Evolutionary conservation across 2,113 vertebrate genomes (phyloP).

Genomic region (Gnathonemus echidnorhynchus): DNA sequence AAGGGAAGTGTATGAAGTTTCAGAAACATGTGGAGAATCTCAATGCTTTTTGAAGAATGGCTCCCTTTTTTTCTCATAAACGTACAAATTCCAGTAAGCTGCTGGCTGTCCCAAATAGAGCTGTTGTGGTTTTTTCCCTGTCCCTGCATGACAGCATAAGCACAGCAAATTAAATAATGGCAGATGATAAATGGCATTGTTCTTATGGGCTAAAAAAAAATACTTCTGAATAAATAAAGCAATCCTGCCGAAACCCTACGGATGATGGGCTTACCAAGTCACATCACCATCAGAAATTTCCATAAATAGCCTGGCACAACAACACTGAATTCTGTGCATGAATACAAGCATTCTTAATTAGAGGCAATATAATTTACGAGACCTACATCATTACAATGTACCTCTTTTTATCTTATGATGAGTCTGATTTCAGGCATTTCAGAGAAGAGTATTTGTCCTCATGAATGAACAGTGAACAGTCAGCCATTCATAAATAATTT

Average conservation of each 20-base stretch:
- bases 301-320: background rate
- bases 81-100: constrained; percentile 9
- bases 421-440: background rate
- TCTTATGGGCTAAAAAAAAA: background rate
- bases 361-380: background rate
- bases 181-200: background rate
- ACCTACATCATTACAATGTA: background rate
- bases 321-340: background rate
- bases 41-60: constrained; percentile 36
- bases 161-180: background rate
- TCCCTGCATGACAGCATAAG: background rate
- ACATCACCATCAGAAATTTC: background rate
- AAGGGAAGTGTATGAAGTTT: constrained; percentile 38
- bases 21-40: constrained; percentile 51
- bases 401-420: background rate
- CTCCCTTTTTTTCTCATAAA: constrained; percentile 34
- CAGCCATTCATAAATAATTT: background rate
- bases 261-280: background rate
- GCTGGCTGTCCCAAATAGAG: constrained; percentile 1
- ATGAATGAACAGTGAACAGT: background rate
- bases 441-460: background rate
- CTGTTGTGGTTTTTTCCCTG: background rate
- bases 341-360: background rate
- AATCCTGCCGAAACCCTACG: background rate
- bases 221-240: constrained; percentile 6